Conservation (phyloP, 1,140 invertebrate genomes). For the Nasonia longicornis region DNA sequence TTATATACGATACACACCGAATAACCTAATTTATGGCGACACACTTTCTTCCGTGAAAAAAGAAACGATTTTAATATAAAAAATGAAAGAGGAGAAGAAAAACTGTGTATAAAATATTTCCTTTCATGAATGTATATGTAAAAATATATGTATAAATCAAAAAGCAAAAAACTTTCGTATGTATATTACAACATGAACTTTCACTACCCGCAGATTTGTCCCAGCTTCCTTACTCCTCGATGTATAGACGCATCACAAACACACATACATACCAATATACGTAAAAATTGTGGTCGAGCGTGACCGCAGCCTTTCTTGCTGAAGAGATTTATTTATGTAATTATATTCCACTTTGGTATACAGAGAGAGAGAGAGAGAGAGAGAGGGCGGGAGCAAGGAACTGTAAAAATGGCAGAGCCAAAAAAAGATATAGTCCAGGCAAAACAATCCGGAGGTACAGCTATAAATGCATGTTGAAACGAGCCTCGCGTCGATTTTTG, state of each 20-base stretch:
- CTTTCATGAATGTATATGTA: constrained; percentile 1
- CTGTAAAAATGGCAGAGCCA: constrained; percentile 40
- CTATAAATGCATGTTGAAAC: constrained; percentile 46
- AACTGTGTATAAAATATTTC: constrained; percentile 1
- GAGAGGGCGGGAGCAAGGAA: constrained; percentile 38
- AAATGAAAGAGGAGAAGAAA: neutral
- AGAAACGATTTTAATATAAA: neutral
- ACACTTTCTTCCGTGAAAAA: neutral
- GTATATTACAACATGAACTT: neutral
- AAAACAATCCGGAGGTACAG: neutral
- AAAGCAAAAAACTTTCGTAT: neutral
- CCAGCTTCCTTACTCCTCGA: constrained; percentile 21
- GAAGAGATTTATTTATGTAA: constrained; percentile 67
- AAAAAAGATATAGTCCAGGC: constrained; percentile 17
- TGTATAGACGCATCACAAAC: neutral
- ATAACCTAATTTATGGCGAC: neutral
- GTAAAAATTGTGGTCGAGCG: constrained; percentile 60
- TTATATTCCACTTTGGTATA: constrained; percentile 60
- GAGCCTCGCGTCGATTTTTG: constrained; percentile 53
- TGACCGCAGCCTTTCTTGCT: constrained; percentile 64
- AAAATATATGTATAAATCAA: constrained; percentile 5
- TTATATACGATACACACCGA: neutral
- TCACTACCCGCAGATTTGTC: constrained; percentile 9
- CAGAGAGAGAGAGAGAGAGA: constrained; percentile 51
- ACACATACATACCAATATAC: constrained; percentile 56